Percentiles rank a stretch among this genome's conserved stretches.
Evolutionary conservation across 2,113 vertebrate genomes (phyloP).

Genomic region (Chloebia gouldiae): DNA sequence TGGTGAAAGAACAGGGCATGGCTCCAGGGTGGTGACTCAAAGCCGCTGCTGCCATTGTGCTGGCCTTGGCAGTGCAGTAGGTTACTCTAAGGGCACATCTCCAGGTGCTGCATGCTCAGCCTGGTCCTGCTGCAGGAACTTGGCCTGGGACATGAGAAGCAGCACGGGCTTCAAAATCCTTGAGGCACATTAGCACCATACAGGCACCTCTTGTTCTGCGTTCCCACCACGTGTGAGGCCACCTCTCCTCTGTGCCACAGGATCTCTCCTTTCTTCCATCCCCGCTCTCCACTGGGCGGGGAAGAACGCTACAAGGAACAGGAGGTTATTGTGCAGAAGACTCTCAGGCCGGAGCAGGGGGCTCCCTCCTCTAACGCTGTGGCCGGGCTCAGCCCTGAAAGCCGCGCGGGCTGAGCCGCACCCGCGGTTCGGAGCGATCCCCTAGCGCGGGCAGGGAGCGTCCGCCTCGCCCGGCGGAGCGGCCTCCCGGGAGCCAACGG

Average conservation of each 20-base stretch:
- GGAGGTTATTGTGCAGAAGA: not conserved
- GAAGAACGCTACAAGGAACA: not conserved
- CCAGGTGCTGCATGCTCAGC: not conserved
- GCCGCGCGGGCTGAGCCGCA: not conserved
- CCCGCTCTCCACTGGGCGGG: not conserved
- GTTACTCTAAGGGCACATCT: not conserved
- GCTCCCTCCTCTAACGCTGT: not conserved
- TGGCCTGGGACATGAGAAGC: not conserved
- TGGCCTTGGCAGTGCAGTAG: not conserved
- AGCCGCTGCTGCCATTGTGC: not conserved
- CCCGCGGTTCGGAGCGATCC: not conserved
- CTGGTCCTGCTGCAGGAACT: not conserved
- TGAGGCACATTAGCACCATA: not conserved
- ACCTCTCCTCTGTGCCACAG: not conserved
- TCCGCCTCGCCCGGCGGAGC: not conserved
- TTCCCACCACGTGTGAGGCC: not conserved
- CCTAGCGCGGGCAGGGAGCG: accelerated
- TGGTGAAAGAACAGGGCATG: not conserved
- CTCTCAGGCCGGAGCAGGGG: accelerated
- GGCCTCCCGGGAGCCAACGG: not conserved
- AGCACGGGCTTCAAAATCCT: not conserved
- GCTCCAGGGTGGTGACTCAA: not conserved
- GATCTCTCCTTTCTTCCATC: not conserved
- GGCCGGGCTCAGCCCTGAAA: not conserved
- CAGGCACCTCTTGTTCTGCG: not conserved